phyloP scores from a whole-genome alignment of 1,140 invertebrate species.

The Magallana ariakensis region DNA sequence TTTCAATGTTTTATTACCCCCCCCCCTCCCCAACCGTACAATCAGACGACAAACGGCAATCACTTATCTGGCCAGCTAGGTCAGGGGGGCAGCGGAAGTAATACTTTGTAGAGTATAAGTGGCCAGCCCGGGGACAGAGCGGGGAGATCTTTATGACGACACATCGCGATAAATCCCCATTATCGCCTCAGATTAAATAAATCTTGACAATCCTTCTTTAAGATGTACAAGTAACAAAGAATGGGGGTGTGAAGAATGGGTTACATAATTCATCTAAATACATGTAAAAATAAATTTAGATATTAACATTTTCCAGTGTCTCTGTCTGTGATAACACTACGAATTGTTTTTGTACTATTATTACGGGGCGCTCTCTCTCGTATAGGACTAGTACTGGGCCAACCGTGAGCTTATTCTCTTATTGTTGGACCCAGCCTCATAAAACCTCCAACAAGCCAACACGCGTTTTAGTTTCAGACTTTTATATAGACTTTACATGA shows the following conservation, averaged over 20 bases:
- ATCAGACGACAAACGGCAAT: background rate
- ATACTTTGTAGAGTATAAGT: background rate
- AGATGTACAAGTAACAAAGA: constrained; percentile 1
- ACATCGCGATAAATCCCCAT: background rate
- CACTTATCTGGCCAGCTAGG: background rate
- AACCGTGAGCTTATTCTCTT: too few species aligned
- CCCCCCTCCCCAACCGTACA: background rate
- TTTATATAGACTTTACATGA: too few species aligned
- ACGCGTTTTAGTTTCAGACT: too few species aligned
- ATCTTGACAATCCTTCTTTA: background rate
- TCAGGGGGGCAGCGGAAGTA: background rate
- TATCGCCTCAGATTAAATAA: background rate
- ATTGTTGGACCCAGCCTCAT: too few species aligned
- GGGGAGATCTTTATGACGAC: background rate
- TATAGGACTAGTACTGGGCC: too few species aligned
- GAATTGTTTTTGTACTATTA: too few species aligned
- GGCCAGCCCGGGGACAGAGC: background rate
- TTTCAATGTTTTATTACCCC: too few species aligned
- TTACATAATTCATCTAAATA: background rate
- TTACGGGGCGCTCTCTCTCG: too few species aligned
- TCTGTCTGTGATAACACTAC: too few species aligned
- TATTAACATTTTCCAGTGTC: too few species aligned
- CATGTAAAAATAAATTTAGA: background rate
- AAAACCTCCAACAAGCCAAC: too few species aligned
- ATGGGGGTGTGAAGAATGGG: background rate